Percentiles rank a stretch among this genome's conserved stretches.
Evolutionary conservation across 2,888 invertebrate species (phyloP).

Genomic region (Geotrupes spiniger): DNA sequence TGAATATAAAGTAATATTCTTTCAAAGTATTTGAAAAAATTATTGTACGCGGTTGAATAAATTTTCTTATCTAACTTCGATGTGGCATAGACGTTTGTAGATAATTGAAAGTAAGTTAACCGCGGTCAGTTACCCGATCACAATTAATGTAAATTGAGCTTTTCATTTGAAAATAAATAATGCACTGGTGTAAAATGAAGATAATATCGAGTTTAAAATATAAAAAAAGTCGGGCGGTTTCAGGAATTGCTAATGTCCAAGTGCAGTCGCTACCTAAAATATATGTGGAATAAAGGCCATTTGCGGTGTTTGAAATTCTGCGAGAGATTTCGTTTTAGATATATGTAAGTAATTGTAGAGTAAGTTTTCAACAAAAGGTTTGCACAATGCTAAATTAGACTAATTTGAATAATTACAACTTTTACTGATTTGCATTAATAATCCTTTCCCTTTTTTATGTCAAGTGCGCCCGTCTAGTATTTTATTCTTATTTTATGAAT

Average conservation of each 20-base stretch:
- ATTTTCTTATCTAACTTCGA: no score
- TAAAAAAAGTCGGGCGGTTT: neutral
- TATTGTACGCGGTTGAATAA: neutral
- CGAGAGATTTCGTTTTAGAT: constrained; percentile 19
- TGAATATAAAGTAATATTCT: neutral
- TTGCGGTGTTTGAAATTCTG: constrained; percentile 12
- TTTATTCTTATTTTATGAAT: no score
- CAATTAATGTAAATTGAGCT: constrained; percentile 8
- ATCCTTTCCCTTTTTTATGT: no score
- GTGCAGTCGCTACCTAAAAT: neutral
- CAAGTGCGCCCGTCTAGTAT: no score
- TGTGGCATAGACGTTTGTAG: neutral
- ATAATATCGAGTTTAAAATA: constrained; percentile 2
- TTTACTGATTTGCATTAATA: constrained; percentile 2
- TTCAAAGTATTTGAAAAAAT: constrained; percentile 1
- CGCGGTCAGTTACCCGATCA: constrained; percentile 7
- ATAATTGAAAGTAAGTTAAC: constrained; percentile 3
- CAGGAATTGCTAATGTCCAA: neutral
- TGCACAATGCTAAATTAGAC: constrained; percentile 18
- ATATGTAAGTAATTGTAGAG: constrained; percentile 11
- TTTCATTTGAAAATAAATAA: constrained; percentile 5
- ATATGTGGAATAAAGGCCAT: neutral
- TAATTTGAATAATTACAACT: constrained; percentile 25
- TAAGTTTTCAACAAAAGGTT: constrained; percentile 17
- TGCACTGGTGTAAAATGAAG: constrained; percentile 3